Conservation (phyloP, 2,888 invertebrate genomes). For the Polylopha cassiicola region DNA sequence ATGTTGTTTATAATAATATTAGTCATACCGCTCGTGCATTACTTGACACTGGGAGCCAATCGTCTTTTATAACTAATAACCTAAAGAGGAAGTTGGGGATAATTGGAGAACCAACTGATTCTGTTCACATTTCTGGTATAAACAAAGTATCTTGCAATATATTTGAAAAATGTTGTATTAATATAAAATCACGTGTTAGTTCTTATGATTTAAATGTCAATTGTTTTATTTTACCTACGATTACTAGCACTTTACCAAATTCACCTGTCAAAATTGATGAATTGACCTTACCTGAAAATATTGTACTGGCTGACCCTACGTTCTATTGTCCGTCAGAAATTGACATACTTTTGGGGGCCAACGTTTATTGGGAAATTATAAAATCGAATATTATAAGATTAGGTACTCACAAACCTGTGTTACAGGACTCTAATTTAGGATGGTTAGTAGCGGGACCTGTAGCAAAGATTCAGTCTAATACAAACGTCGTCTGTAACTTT, state of each 20-base stretch:
- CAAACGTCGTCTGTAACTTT: too few species aligned
- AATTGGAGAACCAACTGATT: conserved; percentile 2
- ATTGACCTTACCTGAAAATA: conserved; percentile 18
- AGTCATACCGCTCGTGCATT: conserved; percentile 13
- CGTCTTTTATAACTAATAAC: conserved; percentile 16
- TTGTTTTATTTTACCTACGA: conserved; percentile 24
- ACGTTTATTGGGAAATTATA: conserved; percentile 28
- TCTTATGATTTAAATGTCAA: conserved; percentile 17
- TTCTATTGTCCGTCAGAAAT: conserved; percentile 21
- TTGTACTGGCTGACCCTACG: conserved; percentile 24
- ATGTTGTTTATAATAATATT: conserved; percentile 1
- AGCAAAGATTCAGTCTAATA: too few species aligned
- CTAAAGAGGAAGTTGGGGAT: conserved; percentile 12
- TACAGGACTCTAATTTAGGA: conserved; percentile 26
- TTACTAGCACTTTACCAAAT: conserved; percentile 23
- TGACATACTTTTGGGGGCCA: conserved; percentile 24
- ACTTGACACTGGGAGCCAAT: conserved; percentile 21
- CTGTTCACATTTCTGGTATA: conserved; percentile 19
- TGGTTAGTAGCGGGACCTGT: conserved; percentile 33
- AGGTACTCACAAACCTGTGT: conserved; percentile 23
- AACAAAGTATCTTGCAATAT: conserved; percentile 12
- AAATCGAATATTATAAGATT: too few species aligned
- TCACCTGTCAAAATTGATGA: conserved; percentile 6
- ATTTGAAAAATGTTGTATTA: conserved; percentile 11
- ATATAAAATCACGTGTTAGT: conserved; percentile 17